Base-by-base conservation (phyloP, 2,113 vertebrate species). In the Rostratula benghalensis region DNA sequence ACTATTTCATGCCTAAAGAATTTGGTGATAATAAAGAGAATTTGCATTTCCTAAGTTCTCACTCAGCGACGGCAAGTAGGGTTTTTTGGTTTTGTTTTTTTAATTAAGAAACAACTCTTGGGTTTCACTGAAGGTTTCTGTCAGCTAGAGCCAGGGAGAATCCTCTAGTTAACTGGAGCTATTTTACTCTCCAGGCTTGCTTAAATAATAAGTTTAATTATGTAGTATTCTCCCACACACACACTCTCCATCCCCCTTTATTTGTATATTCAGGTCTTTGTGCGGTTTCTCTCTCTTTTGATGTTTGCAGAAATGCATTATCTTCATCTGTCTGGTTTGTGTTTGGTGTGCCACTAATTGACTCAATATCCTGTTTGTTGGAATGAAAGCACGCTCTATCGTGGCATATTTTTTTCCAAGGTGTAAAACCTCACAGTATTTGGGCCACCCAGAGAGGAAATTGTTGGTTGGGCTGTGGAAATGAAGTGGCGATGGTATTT, bases 271-370 rank as follows among this genome's bases (percentile, higher is more conserved):
- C 87, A 87, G 78, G 46, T 95, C 84, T 93, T 91, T 83, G 67
- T 96, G 95, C 94, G 95, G 95, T 94, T 97, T 95, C 90, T 90
- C 45, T 93, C 25, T 65, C 95, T 97, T 97, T 95, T 98, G 97
- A 97, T 97, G 96, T 97, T 84, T 86, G 76, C 84, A 97, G 71
- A 94, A 97, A 86, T 83, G 93, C 93, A 79, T 81, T 96, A 95
- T 96, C 97, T 97, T 98, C 88, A 97, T 97, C 97, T 97, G 70
- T 85, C 96, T 93, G 79, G 82, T 95, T 95, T 91, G 53, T 75
- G 89, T 91, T 95, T 94, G 91, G 94, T 96, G 96, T 96, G 91
- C 96, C 96, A 95, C 96, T 92, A 92, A 93, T 97, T 98, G 84
- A 88, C 87, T 97, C 95, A 95, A 97, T 95, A 96, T 97, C 95